Evolutionary conservation across 2,888 invertebrate species (phyloP), one percentile per base, ranked within the genome.

Genomic region (Chromoteleia sp.): DNA sequence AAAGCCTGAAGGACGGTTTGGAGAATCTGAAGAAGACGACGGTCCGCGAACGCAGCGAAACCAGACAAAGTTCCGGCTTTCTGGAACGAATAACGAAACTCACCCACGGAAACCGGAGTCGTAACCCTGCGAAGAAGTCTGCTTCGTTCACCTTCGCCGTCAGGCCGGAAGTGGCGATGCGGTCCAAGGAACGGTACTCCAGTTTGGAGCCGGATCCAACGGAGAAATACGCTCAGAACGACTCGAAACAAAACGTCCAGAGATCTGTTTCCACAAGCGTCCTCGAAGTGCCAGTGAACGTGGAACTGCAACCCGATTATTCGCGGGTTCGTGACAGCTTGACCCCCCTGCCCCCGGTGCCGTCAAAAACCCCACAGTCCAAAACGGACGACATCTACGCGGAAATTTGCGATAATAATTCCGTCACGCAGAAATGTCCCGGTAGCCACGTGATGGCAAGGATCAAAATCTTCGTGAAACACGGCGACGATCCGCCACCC

Each of bases 121-220:
- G 90, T 36, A 91, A 90, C 67, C 90, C 91, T 0, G 92, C 91
- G 30, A 92, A 91, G 68, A 92, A 92, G 78, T 92, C 92, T 0
- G 92, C 92, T 0, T 92, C 92, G n/a, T 92, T 92, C 71, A 92
- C 92, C 17, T 92, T 91, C 70, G 91, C 91, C 2, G 86, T 90
- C 7, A 85, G 91, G 65, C 91, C 91, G 29, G 91, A 91, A 82
- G 80, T 91, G 14, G 88, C 90, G 33, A 90, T 91, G 85, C 81
- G 83, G 2, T 88, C 89, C 10, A 88, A 89, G 74, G 91, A 91
- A 50, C 87, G 89, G 2, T 91, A 91, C 73, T 90, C 90, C 77
- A 91, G 91, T 82, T 82, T 91, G 48, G 91, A 91, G 65, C 89
- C 91, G 2, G 89, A 91, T 83, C 71, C 76, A 14, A 75, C 61